Base-by-base conservation (phyloP, 2,888 invertebrate species). In the Brenthis ino region DNA sequence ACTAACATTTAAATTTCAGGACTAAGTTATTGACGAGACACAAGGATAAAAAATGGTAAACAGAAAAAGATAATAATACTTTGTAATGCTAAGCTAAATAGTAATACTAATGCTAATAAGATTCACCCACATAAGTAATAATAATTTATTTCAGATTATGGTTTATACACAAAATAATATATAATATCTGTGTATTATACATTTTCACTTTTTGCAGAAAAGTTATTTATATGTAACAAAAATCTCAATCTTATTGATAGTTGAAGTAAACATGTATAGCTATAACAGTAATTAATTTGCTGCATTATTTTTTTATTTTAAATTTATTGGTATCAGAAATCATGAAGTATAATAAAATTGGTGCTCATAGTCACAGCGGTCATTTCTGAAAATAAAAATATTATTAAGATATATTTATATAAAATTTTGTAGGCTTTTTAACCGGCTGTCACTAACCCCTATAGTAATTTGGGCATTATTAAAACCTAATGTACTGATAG, bases 11-110 rank as follows among this genome's bases (percentile, higher is more conserved):
- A 86, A 92, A 94, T 96, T 96, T 91, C 96, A 96, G 96, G 96
- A 96, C 96, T 94, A 96, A 96, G 94, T 95, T 96, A 92, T 96
- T 96, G 95, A 96, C 96, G 91, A 95, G 96, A 94, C 96, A 96
- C 94, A 95, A 95, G 94, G 96, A 96, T 94, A 95, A 95, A 85
- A 95, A 96, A 96, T 96, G 96, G 96, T 96, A 96, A 96, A 85
- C 78, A 80, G 75, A 79, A 81, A 82, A 78, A 79, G 82, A 82
- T 43, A 78, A 79, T 58, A 68, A 72, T 77, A 73, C 77, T 81
- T 74, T 81, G 80, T 80, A 82, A 83, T 83, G 86, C 87, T 87
- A 85, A 85, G 85, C 85, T 83, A 82, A 78, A 82, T 82, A 84
- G 82, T 70, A 82, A 83, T 85, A 85, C 61, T 71, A 69, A 69